phyloP scores from a whole-genome alignment of 2,113 vertebrate genomes.

The Ceratotherium simum region DNA sequence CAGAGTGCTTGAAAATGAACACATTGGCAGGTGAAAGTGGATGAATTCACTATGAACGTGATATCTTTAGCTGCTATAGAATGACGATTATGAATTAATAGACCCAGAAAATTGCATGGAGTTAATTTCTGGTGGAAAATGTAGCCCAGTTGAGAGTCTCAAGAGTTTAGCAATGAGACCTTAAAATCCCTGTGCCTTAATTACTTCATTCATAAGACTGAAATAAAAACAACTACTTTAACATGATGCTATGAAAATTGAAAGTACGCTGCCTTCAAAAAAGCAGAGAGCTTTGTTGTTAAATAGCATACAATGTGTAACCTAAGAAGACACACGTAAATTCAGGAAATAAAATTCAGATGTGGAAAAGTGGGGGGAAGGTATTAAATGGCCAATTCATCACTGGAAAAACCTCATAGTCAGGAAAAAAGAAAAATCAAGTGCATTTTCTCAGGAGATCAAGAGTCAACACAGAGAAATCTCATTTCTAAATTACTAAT shows the following conservation, averaged over 20 bases:
- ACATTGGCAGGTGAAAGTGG: neutral
- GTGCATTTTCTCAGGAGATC: neutral
- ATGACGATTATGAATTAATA: neutral
- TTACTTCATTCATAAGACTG: conserved; percentile 5
- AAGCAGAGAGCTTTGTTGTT: neutral
- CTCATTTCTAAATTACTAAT: neutral
- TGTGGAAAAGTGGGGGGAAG: neutral
- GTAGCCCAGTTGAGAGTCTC: neutral
- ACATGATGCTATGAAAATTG: neutral
- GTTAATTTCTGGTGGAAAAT: neutral
- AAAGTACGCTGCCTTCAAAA: neutral
- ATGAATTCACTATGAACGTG: neutral
- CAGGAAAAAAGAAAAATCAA: neutral
- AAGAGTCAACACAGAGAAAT: neutral
- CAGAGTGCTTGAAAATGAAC: neutral
- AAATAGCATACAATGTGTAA: neutral
- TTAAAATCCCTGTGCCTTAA: neutral
- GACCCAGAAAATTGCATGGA: neutral
- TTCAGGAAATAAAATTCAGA: neutral
- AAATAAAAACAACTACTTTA: neutral
- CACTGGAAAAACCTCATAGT: neutral
- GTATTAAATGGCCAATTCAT: neutral
- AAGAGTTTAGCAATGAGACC: neutral
- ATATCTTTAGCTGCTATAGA: neutral
- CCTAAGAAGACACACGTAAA: neutral